Evolutionary conservation across 2,113 vertebrate species (phyloP), one percentile per base, ranked within the genome.

Genomic region (Syrrhaptes paradoxus): DNA sequence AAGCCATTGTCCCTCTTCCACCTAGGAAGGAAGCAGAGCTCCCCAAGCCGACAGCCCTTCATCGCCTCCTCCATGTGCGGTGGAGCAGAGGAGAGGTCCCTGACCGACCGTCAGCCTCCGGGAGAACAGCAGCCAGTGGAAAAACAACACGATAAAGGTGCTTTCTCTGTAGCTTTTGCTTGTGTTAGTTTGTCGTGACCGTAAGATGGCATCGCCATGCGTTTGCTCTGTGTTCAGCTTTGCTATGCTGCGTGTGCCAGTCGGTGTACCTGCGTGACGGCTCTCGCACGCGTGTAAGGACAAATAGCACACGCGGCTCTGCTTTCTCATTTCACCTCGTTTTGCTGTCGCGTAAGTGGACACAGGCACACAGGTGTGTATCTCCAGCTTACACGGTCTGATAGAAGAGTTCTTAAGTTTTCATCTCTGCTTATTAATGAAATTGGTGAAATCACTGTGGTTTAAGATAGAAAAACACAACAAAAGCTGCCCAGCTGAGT

Each of bases 401-500:
- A 68, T 54, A 52, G 71, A 52, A 85, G 75, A 78, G 36, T 92
- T 76, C 73, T 92, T 83, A 59, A 43, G 74, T 96, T 96, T 94
- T 96, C 91, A 79, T 94, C 92, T 87, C 66, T 95, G 70, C 66
- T 96, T 94, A 93, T 93, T 78, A 93, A 93, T 91, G n/a, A 98
- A 98, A 98, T 98, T 98, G 96, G 94, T 97, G 41, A 91, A 93
- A 89, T 92, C 58, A 57, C 54, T 81, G 58, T 95, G 78, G 45
- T 90, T 93, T 92, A 81, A 95, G 93, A 91, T 62, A 90, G 82
- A 96, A 96, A 90, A 92, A 88, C 87, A 91, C 55, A 89, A 83
- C 65, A 89, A 92, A 96, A 95, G 80, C 97, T 97, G 96, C 97
- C 96, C 96, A 97, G 98, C 97, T 98, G 98, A 98, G 97, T 98